Conservation (phyloP, 2,113 vertebrate genomes). For the Seriola aureovittata region DNA sequence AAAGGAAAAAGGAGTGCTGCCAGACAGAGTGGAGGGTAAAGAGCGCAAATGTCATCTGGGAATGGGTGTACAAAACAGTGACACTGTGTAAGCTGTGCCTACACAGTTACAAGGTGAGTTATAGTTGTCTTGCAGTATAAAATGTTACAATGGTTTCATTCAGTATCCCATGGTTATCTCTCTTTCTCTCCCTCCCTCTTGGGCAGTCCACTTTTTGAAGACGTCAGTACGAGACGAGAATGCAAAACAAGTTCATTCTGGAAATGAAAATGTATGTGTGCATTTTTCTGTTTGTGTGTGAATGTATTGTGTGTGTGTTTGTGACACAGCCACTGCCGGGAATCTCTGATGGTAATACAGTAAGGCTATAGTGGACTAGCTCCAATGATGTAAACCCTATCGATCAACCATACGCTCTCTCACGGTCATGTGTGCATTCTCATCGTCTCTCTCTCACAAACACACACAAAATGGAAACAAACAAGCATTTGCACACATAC, state of each 20-base stretch:
- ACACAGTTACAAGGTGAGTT: constrained; percentile 57
- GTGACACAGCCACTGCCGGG: constrained; percentile 73
- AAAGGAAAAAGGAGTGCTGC: constrained; percentile 80
- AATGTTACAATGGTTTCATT: constrained; percentile 47
- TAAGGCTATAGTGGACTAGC: constrained; percentile 81
- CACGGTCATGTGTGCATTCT: constrained; percentile 39
- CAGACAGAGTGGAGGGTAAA: constrained; percentile 66
- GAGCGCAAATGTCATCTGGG: constrained; percentile 68
- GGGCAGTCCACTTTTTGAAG: constrained; percentile 32
- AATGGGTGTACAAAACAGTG: constrained; percentile 61
- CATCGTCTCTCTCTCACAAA: constrained; percentile 29
- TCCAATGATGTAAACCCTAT: constrained; percentile 64
- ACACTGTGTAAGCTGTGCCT: constrained; percentile 48
- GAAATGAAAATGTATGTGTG: constrained; percentile 41
- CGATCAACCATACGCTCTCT: constrained; percentile 41
- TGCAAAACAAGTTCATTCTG: constrained; percentile 41
- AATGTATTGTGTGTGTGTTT: constrained; percentile 45
- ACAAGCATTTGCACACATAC: constrained; percentile 28
- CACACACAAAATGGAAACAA: constrained; percentile 46
- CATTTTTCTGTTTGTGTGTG: constrained; percentile 46
- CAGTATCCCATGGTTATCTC: constrained; percentile 12
- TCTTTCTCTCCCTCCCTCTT: constrained; percentile 2
- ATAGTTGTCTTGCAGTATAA: constrained; percentile 42
- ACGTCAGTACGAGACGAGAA: constrained; percentile 45
- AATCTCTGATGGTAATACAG: constrained; percentile 76